Evolutionary conservation across 2,113 vertebrate species (phyloP).

Genomic region (Oxyruncus cristatus): DNA sequence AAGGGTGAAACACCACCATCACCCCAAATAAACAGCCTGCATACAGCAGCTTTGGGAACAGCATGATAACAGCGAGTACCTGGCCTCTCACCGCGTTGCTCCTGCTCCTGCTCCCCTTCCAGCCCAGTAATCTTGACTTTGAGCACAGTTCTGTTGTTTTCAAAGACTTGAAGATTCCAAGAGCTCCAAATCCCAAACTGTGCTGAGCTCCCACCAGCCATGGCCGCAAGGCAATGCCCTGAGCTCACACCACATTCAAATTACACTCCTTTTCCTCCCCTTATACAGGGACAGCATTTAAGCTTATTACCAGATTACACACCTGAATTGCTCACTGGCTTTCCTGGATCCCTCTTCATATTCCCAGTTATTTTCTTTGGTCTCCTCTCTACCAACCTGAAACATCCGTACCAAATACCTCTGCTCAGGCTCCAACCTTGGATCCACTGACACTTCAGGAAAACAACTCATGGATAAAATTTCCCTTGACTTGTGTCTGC

Average conservation of each 20-base stretch:
- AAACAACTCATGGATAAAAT: neutral
- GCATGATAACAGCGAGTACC: rapidly evolving
- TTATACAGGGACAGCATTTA: neutral
- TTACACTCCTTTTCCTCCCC: neutral
- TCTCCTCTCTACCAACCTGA: neutral
- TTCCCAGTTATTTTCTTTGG: neutral
- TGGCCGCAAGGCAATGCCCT: neutral
- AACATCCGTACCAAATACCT: neutral
- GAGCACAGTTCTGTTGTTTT: neutral
- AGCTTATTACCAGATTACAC: neutral
- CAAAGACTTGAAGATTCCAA: neutral
- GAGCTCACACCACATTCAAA: neutral
- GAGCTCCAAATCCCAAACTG: neutral
- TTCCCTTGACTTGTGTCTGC: neutral
- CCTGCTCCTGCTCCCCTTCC: neutral
- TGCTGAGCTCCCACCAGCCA: neutral
- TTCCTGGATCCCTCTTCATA: neutral
- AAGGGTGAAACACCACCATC: neutral
- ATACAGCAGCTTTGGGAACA: neutral
- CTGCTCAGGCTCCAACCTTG: neutral
- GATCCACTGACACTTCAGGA: neutral
- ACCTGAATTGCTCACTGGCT: neutral
- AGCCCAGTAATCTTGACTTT: rapidly evolving
- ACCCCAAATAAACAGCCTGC: neutral
- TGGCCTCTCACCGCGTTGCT: neutral